Base-by-base conservation (phyloP, 2,113 vertebrate species). In the Centropristis striata region DNA sequence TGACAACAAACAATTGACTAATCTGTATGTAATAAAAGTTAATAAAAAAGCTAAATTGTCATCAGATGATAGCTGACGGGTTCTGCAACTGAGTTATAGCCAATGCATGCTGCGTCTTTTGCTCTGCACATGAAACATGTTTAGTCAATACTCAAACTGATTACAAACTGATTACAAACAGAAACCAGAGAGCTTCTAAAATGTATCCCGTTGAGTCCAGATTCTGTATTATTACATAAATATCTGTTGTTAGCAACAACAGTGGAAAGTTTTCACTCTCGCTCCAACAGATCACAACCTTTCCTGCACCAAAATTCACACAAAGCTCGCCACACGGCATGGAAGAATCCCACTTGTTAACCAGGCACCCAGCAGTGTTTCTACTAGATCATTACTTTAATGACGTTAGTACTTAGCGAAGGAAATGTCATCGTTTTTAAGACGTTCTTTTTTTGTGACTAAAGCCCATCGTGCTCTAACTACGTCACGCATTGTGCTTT, bases 401-500 rank as follows among this genome's bases (percentile, higher is more conserved):
- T 83, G 83, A 77, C 28, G 32, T 21, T 27, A 13, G 53, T 59
- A 42, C 53, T 77, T 28, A 23, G 14, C 32, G 27, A 57, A 16
- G 25, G 23, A 84, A 88, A 86, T 75, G 65, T 64, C 78, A 18
- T 63, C 12, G 21, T 27, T 77, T 61, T 63, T 54, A 75, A 39
- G n/a, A 14, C 7, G 0, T n/a, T 64, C 21, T 57, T 79, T 28
- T 14, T 18, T 58, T 64, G 1, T 89, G 80, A 91, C 75, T 86
- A 64, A 71, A 41, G 4, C 18, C 32, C 39, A 18, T 37, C 0
- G 1, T 18, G 71, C 39, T 9, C 39, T 0, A 60, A 32, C 61
- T 18, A 59, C 73, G 80, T 86, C 84, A 86, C 0, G 15, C 1
- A 8, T 8, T 18, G 25, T 2, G 3, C 13, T 68, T 8, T 2